A percentile compares a stretch with the other conserved stretches of the same genome.
Evolutionary conservation across 2,797 vertebrate genomes (phyloP).

Genomic region (Monodelphis domestica): DNA sequence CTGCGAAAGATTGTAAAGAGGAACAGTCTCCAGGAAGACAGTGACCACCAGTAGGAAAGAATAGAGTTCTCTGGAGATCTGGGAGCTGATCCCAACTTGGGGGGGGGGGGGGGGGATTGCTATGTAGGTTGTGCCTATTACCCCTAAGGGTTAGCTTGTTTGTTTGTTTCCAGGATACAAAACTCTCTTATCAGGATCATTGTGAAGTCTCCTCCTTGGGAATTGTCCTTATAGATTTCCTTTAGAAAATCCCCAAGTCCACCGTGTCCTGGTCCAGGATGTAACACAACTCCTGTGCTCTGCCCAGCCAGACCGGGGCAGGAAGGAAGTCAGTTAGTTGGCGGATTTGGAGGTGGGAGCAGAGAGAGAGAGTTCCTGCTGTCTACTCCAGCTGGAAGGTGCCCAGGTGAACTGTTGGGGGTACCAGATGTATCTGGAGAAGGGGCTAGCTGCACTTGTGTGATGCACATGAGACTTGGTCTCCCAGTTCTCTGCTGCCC

Average conservation of each 20-base stretch:
- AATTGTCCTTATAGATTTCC: neutral
- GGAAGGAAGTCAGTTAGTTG: conserved; percentile 6
- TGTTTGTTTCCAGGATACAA: conserved; percentile 64
- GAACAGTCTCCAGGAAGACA: neutral
- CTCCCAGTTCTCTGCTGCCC: conserved; percentile 81
- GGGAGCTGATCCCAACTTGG: neutral
- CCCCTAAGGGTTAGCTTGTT: neutral
- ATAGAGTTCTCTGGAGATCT: neutral
- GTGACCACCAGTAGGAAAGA: neutral
- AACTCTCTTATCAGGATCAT: conserved; percentile 73
- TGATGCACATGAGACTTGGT: too few relatives aligned
- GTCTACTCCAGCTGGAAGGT: conserved; percentile 67
- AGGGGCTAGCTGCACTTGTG: conserved; percentile 38
- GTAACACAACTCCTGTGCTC: conserved; percentile 50
- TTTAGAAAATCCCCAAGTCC: conserved; percentile 72
- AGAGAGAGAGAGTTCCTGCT: conserved; percentile 25
- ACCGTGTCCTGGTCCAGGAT: conserved; percentile 68
- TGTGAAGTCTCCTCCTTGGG: conserved; percentile 24
- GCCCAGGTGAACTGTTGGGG: conserved; percentile 46
- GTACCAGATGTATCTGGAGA: conserved; percentile 56
- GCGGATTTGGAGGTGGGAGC: conserved; percentile 23
- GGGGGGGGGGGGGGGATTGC: too few relatives aligned
- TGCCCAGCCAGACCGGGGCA: conserved; percentile 56
- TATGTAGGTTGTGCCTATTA: too few relatives aligned
- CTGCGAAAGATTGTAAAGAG: neutral